Evolutionary conservation across 2,888 invertebrate genomes (phyloP), one percentile per base, ranked within the genome.

Genomic region (Drosophila testacea): DNA sequence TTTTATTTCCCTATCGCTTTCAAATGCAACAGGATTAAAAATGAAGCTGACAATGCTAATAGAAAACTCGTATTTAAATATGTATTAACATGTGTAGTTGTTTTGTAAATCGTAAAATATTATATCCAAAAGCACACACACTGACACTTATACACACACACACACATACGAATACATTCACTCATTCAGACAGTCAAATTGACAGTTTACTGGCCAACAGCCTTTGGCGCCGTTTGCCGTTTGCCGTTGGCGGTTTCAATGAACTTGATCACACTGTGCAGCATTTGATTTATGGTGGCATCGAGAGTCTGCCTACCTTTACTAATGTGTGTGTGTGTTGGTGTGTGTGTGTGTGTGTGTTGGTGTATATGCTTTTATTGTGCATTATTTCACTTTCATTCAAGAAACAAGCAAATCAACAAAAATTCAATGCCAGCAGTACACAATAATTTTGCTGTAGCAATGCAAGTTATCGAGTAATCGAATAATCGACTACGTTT

Each of bases 351-450:
- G 47, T 54, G 34, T 10, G 42, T 42, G 27, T 48, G 13, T 65
- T 32, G 2, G n/a, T 51, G 7, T 44, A 22, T 47, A 44, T 56
- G 38, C 47, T 63, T 44, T 61, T 59, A 67, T 65, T 70, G 74
- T 61, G 68, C 51, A 70, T 73, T 81, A 70, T 77, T 83, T 70
- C 70, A 81, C 81, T 81, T 83, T 81, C 84, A 81, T 81, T 78
- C 44, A 68, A 55, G 65, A 57, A 57, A 56, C n/a, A 38, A 56
- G 42, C 44, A 56, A 36, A 63, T 10, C 38, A 50, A 62, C 11
- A 47, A 41, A 41, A 52, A 64, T 44, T 48, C 7, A 64, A 63
- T 22, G 48, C 39, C 55, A 57, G 39, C 13, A 44, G 36, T n/a
- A 22, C 42, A 57, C 48, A 32, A 51, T 42, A 46, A 30, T 22